Base-by-base conservation (phyloP, 92 coral and sea anemone species). In the Zoanthus solanderi region DNA sequence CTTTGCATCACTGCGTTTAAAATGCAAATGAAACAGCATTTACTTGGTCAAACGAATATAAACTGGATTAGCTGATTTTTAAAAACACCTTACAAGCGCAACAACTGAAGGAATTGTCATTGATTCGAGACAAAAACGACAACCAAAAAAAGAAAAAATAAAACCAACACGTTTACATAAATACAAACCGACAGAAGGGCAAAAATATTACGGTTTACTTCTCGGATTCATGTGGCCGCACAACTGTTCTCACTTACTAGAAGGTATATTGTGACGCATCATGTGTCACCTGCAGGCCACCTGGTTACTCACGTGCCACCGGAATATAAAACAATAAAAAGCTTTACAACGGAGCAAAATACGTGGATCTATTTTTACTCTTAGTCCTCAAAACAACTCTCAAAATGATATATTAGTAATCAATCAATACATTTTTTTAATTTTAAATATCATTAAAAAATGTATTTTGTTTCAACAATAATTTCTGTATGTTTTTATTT, bases 231-330 rank as follows among this genome's bases (percentile, higher is more conserved):
- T 69, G 75, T 69, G 75, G 75, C 75, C 9, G 75, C 5, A 13
- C 29, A 7, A 34, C 2, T 67, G 9, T 12, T 67, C 75, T 67
- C 42, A 67, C 6, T 15, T 6, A 67, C 34, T 69, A 17, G 31
- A 29, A 17, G 29, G 17, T 69, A 34, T 34, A 9, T 67, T 69
- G 46, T 69, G 75, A 69, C 75, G 75, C 31, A 32, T 69, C 46
- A 50, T 3, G 46, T 9, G 75, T 69, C 75, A 69, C 75, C 75
- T 69, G 75, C 75, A 30, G 16, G 75, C 75, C 75, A 69, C 75
- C 75, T 69, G 75, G 75, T 69, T 50, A 50, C 10, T 50, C 56
- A 50, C 56, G 56, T 50, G 56, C 56, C 9, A 50, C 56, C 56
- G 2, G 42, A 37, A 2, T 37, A 37, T 37, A 37, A 37, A 37